Evolutionary conservation across 2,113 vertebrate species (phyloP).

Genomic region (Cinclus mexicanus): DNA sequence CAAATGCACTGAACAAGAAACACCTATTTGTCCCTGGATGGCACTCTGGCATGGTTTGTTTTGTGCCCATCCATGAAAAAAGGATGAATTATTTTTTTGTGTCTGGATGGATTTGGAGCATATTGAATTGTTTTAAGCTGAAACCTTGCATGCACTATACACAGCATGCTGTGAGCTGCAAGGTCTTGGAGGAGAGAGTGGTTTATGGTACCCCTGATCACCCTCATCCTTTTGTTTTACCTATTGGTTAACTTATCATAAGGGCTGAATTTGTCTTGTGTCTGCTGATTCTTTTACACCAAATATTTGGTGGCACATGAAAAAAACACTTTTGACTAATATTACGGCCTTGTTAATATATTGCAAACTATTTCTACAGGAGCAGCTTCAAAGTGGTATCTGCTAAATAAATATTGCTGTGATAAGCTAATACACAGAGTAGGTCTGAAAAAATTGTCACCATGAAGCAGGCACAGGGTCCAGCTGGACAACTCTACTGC

Average conservation of each 20-base stretch:
- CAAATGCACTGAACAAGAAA: rapidly evolving
- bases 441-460: not conserved
- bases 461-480: not conserved
- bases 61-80: not conserved
- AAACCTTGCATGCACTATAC: not conserved
- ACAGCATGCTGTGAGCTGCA: not conserved
- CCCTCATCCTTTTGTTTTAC: not conserved
- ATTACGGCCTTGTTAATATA: not conserved
- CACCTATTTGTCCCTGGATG: not conserved
- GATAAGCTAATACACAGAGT: not conserved
- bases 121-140: not conserved
- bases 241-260: not conserved
- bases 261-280: not conserved
- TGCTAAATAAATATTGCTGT: not conserved
- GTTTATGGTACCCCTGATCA: not conserved
- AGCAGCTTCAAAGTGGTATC: not conserved
- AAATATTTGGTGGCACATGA: not conserved
- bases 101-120: not conserved
- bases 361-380: not conserved
- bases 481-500: not conserved
- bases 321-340: slow-evolving; percentile 12
- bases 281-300: not conserved
- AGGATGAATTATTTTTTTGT: not conserved
- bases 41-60: not conserved
- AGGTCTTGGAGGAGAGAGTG: not conserved